These are phyloP conservation scores for Synergus laeviventris DNA, from an alignment of 2,888 invertebrate genomes.

Conservation along the genomic window DNA sequence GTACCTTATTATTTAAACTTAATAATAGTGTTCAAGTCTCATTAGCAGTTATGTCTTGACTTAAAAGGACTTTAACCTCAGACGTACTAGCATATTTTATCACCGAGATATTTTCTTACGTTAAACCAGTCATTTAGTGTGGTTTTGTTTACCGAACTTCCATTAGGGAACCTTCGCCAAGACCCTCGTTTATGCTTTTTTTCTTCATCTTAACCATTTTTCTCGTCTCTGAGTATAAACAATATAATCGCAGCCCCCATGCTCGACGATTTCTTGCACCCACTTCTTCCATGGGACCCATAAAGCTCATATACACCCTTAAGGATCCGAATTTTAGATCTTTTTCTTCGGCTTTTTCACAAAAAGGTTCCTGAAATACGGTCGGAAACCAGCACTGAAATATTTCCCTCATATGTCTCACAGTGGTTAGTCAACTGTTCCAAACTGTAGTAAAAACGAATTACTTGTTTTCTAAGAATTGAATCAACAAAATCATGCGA, in stretches of 20 bases:
- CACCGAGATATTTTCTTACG: not conserved
- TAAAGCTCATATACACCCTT: not conserved
- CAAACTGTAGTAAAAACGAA: slow-evolving; percentile 22
- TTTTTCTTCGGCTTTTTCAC: not conserved
- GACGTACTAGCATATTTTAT: slow-evolving; percentile 15
- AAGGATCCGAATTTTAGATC: not conserved
- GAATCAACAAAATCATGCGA: slow-evolving; percentile 23
- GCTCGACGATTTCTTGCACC: not conserved
- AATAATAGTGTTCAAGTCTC: not conserved
- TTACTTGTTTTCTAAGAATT: slow-evolving; percentile 24
- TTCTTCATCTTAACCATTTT: slow-evolving; percentile 38
- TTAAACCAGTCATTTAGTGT: slow-evolving; percentile 32
- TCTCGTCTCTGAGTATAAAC: slow-evolving; percentile 15
- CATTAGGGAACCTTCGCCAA: slow-evolving; percentile 63
- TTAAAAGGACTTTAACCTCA: not conserved
- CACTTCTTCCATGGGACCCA: not conserved
- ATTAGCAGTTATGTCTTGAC: not conserved
- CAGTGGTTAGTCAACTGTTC: not conserved
- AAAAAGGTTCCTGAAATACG: slow-evolving; percentile 13
- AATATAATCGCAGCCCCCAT: slow-evolving; percentile 10
- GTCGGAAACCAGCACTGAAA: not conserved
- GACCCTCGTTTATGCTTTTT: slow-evolving; percentile 44
- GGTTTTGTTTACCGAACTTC: slow-evolving; percentile 51
- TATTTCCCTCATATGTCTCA: not conserved
- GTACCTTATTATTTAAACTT: not conserved